A percentile compares a stretch with the other conserved stretches of the same genome.
These are phyloP conservation scores for Fratercula arctica DNA, from an alignment of 2,797 vertebrate genomes.

Conservation along the genomic window DNA sequence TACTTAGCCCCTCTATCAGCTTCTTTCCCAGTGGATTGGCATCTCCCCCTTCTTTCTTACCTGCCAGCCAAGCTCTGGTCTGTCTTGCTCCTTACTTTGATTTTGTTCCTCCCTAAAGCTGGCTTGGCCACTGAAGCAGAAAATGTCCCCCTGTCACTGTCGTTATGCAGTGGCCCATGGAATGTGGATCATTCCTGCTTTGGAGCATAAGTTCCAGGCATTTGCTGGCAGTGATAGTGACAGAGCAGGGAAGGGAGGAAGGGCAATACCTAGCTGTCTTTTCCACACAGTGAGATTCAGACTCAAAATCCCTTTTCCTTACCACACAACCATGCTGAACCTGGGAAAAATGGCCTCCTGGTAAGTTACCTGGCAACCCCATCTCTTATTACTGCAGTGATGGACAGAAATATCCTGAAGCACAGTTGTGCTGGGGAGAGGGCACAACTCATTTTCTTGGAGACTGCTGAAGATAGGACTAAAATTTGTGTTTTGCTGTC, in stretches of 20 bases:
- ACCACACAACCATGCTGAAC: not conserved
- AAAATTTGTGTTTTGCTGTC: not conserved
- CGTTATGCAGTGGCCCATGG: not conserved
- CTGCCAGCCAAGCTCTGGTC: not conserved
- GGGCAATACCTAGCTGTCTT: not conserved
- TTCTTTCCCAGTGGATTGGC: not conserved
- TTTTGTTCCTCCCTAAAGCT: not conserved
- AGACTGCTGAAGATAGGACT: conserved; percentile 7
- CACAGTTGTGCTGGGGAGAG: not conserved
- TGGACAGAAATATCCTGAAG: not conserved
- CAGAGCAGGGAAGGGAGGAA: not conserved
- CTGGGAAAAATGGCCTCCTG: not conserved
- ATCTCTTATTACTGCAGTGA: not conserved
- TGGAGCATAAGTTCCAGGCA: not conserved
- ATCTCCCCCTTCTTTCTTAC: not conserved
- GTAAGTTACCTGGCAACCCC: not conserved
- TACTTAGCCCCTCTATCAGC: not conserved
- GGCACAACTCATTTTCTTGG: not conserved
- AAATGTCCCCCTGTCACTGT: fast-evolving
- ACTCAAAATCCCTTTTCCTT: not conserved
- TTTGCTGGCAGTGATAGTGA: not conserved
- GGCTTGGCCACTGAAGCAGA: not conserved
- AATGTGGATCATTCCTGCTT: not conserved
- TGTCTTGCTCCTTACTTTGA: not conserved
- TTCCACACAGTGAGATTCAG: not conserved